Evolutionary conservation across 2,888 invertebrate genomes (phyloP), one percentile per base, ranked within the genome.

Genomic region (Dolomedes plantarius): DNA sequence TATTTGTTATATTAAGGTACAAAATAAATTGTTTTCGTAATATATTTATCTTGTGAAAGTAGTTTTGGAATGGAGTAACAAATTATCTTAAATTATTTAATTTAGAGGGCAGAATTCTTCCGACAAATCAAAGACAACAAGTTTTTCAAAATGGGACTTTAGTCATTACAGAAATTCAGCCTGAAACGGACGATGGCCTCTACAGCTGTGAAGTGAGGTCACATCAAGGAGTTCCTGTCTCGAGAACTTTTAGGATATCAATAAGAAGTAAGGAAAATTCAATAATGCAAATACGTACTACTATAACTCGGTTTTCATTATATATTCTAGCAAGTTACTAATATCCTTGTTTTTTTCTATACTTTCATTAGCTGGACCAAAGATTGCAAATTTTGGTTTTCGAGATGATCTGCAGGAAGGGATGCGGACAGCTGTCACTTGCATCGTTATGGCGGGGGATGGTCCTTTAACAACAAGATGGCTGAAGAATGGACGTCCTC

Each of bases 391-490:
- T 11, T 88, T 88, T 36, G 56, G 46, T 13, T 88, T 88, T 50
- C 39, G 75, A 31, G 79, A 82, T 13, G 79, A 87, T 9, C 79
- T 88, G 1, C 77, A 86, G 3, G 82, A 87, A 65, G 88, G 88
- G 1, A 87, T 86, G 83, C 50, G 88, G 11, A 82, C 87, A 13
- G 87, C 87, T 5, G 88, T 87, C 1, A 86, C 87, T 3, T 88
- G 88, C 28, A 82, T 88, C 28, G 88, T 88, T 6, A 72, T 75
- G 19, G 88, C 82, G n/a, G 88, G 88, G 0, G 88, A 88, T 19
- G 77, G 80, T 5, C 92, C 92, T 13, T 89, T 92, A 64, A 89
- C 89, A 31, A 90, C 92, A 13, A 88, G 88, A 9, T 92, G 92
- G 92, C 89, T 90, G 19, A 91, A 91, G 87, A 91, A 92, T 88